Evolutionary conservation across 1,140 invertebrate species (phyloP), one percentile per base, ranked within the genome.

Genomic region (Nasonia longicornis): DNA sequence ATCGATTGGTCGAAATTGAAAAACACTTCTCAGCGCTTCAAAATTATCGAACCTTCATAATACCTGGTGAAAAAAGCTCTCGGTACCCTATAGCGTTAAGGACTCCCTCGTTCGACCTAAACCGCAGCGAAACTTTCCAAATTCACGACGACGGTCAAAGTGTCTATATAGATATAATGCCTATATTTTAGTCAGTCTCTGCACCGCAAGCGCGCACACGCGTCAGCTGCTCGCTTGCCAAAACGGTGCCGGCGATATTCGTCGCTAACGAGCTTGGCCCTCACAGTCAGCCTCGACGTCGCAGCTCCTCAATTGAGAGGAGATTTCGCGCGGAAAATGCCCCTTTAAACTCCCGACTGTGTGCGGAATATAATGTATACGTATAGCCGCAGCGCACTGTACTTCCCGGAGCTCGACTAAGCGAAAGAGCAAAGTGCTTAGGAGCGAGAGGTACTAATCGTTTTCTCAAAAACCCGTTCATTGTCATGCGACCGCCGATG

Each of bases 341-440:
- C 10, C 22, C 64, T 67, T 26, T 29, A 67, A 67, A 67, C 29
- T 42, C 38, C 8, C 38, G 0, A 7, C 26, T 26, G 26, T 26
- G 7, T 42, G 7, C 8, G 38, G 38, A 6, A 42, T 42, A 42
- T 42, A 42, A 42, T 42, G 38, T 42, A 42, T 42, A 42, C 8
- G 38, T 42, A 11, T 7, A 42, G 38, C 38, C 38, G 38, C 38
- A 11, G 38, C 8, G 6, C 10, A 42, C 31, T 42, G 10, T 42
- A 42, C 3, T 67, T 22, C 11, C 12, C 22, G 26, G 12, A 31
- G 26, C 2, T 67, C 64, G 64, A 29, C 64, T 67, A 67, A 67
- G 10, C 11, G 72, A 74, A 42, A 52, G 4, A 22, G 75, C 86
- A 86, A 87, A 87, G 88, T 84, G 83, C 87, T 89, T 87, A 86